phyloP scores from a whole-genome alignment of 2,888 invertebrate species.

The Cinara cedri region DNA sequence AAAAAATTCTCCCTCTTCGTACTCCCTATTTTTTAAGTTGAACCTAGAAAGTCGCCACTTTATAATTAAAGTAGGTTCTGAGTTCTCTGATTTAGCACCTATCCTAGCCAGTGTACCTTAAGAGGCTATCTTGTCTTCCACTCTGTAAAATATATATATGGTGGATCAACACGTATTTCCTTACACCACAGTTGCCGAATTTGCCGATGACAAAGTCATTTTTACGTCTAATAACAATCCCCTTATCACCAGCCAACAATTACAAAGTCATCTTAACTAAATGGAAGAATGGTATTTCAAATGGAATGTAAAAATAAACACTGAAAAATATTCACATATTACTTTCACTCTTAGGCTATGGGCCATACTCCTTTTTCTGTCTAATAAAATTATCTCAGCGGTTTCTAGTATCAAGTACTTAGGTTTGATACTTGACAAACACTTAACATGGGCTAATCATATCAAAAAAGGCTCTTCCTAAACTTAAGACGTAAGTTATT shows the following conservation, averaged over 20 bases:
- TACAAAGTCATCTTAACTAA: background rate
- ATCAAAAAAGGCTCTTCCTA: too few species aligned
- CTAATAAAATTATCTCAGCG: too few species aligned
- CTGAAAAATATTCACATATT: background rate
- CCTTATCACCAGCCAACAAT: too few species aligned
- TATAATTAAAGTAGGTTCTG: too few species aligned
- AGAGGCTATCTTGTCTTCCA: too few species aligned
- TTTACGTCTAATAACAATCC: too few species aligned
- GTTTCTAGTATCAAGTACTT: background rate
- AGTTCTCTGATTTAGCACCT: too few species aligned
- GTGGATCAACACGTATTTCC: background rate
- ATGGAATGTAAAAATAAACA: background rate
- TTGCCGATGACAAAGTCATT: conserved; percentile 3
- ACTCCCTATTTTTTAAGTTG: too few species aligned
- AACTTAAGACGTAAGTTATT: background rate
- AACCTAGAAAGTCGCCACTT: too few species aligned
- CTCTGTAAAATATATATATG: background rate
- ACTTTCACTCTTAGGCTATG: background rate
- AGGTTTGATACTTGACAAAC: background rate
- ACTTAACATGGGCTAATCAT: background rate
- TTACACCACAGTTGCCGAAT: background rate
- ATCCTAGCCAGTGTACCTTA: too few species aligned
- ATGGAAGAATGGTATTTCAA: background rate
- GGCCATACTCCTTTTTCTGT: background rate
- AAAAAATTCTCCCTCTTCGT: too few species aligned